phyloP scores from a whole-genome alignment of 2,888 invertebrate species.

The Dicyrtoma fusca region DNA sequence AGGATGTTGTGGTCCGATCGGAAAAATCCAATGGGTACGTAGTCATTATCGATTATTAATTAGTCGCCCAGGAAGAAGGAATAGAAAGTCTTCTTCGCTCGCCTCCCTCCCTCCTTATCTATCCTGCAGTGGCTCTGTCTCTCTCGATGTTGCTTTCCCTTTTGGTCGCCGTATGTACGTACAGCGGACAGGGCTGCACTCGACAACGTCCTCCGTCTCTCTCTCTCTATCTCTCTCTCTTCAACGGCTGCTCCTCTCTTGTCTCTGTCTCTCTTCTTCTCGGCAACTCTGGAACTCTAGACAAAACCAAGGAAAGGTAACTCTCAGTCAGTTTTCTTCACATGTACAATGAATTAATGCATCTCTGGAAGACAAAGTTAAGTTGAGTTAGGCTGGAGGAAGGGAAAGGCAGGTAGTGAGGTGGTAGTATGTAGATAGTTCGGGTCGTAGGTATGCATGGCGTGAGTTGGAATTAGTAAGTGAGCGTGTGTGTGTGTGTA shows the following conservation, averaged over 20 bases:
- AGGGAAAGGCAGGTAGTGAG: no score
- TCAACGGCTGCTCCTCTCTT: not conserved
- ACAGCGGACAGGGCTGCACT: no score
- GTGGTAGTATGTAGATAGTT: no score
- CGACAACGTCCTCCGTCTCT: not conserved
- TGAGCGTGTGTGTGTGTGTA: not conserved
- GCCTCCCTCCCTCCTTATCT: no score
- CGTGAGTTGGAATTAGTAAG: not conserved
- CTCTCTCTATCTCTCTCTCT: not conserved
- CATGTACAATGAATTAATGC: not conserved
- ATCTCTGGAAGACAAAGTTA: not conserved
- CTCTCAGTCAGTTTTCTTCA: not conserved
- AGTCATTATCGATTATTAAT: constrained; percentile 55
- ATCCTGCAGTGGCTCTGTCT: not conserved
- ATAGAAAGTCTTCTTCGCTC: no score
- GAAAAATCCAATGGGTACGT: constrained; percentile 40
- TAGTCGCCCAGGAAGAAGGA: constrained; percentile 38
- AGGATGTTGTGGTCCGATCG: constrained; percentile 30
- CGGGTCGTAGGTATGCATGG: no score
- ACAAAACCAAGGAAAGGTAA: not conserved
- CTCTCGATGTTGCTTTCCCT: constrained; percentile 11
- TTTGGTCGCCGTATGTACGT: no score
- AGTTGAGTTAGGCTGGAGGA: no score
- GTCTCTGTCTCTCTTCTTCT: not conserved
- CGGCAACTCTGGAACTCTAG: not conserved